Conservation (phyloP, 1,140 invertebrate genomes). For the Coelopa frigida region DNA sequence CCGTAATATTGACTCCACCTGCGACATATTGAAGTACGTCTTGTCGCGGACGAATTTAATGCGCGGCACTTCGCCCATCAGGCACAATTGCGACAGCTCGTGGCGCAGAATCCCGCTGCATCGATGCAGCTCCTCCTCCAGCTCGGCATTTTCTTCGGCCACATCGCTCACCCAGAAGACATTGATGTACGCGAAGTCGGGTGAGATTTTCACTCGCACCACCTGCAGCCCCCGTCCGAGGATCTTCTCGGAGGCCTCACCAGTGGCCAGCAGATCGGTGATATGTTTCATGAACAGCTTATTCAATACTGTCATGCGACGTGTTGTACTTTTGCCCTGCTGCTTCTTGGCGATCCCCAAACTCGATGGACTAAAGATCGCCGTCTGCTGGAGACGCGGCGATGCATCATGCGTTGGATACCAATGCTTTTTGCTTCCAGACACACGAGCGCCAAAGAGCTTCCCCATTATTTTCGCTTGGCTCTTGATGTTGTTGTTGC, state of each 20-base stretch:
- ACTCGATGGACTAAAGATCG: conserved; percentile 21
- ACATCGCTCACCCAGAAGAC: conserved; percentile 55
- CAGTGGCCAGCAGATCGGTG: conserved; percentile 65
- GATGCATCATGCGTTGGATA: conserved; percentile 18
- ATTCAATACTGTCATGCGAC: conserved; percentile 58
- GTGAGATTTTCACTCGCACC: conserved; percentile 54
- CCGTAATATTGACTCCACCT: conserved; percentile 53
- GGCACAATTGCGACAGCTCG: conserved; percentile 56
- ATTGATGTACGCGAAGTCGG: conserved; percentile 57
- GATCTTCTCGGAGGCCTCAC: conserved; percentile 52
- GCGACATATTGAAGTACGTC: conserved; percentile 44
- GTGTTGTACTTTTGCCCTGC: conserved; percentile 45
- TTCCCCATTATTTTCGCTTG: conserved; percentile 33
- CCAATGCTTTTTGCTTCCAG: conserved; percentile 33
- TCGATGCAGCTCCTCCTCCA: conserved; percentile 50
- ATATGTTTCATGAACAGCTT: conserved; percentile 74
- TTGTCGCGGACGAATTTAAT: conserved; percentile 65
- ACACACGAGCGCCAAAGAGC: conserved; percentile 27
- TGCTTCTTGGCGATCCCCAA: conserved; percentile 16
- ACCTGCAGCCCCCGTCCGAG: conserved; percentile 61
- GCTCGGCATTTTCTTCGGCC: conserved; percentile 44
- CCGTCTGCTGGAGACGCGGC: conserved; percentile 9
- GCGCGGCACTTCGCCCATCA: conserved; percentile 64
- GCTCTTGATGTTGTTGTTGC: too few relatives aligned
- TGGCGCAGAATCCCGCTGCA: conserved; percentile 54